Evolutionary conservation across 1,140 invertebrate genomes (phyloP), one percentile per base, ranked within the genome.

Genomic region (Epicauta chinensis): DNA sequence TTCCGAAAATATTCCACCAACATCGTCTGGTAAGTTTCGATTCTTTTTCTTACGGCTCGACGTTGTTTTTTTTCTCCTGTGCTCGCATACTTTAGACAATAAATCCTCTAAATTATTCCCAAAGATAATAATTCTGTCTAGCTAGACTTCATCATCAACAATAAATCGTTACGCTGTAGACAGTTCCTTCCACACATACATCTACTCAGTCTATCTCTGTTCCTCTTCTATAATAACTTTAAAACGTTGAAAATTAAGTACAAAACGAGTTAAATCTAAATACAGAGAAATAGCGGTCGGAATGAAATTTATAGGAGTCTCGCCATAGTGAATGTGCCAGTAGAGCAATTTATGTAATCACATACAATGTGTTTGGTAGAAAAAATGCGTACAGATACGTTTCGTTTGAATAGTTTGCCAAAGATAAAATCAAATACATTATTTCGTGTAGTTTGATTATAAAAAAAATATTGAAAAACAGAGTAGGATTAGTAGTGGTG

Each of bases 271-370:
- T 55, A 55, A 55, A 46, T 34, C 40, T 39, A 59, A 52, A 59
- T 51, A 59, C 48, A 55, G 42, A 36, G 41, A 42, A 58, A 39
- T 46, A 43, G 49, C 40, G 50, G 51, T 30, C 41, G 44, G 50
- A 53, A 30, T 23, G 51, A 47, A 36, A 58, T 55, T 58, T 58
- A 58, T 58, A 15, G 56, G 39, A 35, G 37, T 39, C 51, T 53
- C 45, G 56, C 38, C 31, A 30, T 46, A 36, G 32, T 29, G 38
- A 40, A 51, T 45, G 48, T 38, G 32, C 36, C 51, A 43, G 16
- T 11, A 36, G 29, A 53, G 31, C 52, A 51, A 59, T 59, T 59
- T 59, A 59, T 59, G 53, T 54, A 58, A 58, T 58, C 47, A 48
- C 48, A 54, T 54, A 58, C 51, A 50, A 46, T 11, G 12, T 16